phyloP scores from a whole-genome alignment of 1,140 invertebrate genomes.

The Brachionus rubens region DNA sequence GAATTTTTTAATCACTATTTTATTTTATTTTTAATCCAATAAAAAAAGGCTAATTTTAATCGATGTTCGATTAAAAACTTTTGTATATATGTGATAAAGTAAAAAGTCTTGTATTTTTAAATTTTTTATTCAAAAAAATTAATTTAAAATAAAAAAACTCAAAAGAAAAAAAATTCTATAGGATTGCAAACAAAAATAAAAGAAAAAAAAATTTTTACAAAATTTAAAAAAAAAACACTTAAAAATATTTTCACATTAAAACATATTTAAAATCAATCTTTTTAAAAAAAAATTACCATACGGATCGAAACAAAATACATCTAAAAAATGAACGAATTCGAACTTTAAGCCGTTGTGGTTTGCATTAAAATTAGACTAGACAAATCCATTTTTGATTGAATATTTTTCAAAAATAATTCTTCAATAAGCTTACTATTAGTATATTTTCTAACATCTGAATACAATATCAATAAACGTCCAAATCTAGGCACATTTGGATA shows the following conservation, averaged over 20 bases:
- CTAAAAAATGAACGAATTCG: not conserved
- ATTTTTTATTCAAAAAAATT: no score
- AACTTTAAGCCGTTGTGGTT: not conserved
- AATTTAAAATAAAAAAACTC: no score
- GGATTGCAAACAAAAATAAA: no score
- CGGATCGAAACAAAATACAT: not conserved
- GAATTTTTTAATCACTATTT: no score
- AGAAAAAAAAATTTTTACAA: no score
- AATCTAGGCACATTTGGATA: not conserved
- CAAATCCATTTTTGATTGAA: slow-evolving; percentile 23
- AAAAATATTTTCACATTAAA: not conserved
- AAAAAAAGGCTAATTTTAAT: no score
- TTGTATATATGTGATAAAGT: no score
- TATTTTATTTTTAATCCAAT: no score
- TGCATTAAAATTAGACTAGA: not conserved
- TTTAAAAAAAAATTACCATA: not conserved
- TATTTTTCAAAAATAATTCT: slow-evolving; percentile 14
- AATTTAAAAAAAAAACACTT: slow-evolving; percentile 31
- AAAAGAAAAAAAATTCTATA: no score
- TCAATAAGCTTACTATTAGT: slow-evolving; percentile 6
- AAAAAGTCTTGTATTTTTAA: no score
- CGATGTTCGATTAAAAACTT: no score
- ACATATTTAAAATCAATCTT: not conserved
- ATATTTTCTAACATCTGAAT: slow-evolving; percentile 30
- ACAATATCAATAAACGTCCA: slow-evolving; percentile 8